phyloP scores from a whole-genome alignment of 2,113 vertebrate species.

The Rousettus leschenaultii region DNA sequence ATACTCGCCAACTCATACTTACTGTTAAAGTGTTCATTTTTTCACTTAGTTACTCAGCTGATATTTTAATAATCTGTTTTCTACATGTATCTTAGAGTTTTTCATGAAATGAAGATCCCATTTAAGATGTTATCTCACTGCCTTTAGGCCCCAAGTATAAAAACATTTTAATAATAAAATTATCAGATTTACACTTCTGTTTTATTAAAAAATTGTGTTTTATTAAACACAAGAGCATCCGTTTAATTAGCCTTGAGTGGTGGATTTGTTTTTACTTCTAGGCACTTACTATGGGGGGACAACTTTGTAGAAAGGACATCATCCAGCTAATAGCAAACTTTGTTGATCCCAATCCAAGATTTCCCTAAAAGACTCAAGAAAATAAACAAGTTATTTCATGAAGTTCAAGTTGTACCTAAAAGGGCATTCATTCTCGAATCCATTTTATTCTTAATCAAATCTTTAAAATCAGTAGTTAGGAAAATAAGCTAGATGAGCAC shows the following conservation, averaged over 20 bases:
- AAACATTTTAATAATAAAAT: conserved; percentile 14
- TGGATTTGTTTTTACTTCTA: background rate
- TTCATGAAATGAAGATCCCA: background rate
- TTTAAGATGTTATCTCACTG: background rate
- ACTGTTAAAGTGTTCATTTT: background rate
- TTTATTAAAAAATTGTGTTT: background rate
- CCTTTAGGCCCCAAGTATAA: background rate
- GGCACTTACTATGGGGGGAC: conserved; percentile 63
- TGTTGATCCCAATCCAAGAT: conserved; percentile 52
- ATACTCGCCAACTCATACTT: background rate
- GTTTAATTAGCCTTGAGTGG: background rate
- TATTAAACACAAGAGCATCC: background rate
- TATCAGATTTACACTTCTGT: background rate
- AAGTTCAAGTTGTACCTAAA: background rate
- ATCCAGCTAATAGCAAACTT: conserved; percentile 63
- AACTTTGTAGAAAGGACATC: conserved; percentile 70
- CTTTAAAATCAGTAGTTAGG: conserved; percentile 4
- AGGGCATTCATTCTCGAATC: background rate
- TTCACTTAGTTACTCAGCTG: background rate
- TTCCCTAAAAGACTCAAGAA: conserved; percentile 60
- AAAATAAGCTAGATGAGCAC: background rate
- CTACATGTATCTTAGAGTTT: background rate
- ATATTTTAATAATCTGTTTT: background rate
- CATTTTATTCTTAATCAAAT: background rate
- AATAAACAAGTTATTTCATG: conserved; percentile 1